These are phyloP conservation scores for Trinorchestia longiramus DNA, from an alignment of 1,140 invertebrate species.

Conservation along the genomic window DNA sequence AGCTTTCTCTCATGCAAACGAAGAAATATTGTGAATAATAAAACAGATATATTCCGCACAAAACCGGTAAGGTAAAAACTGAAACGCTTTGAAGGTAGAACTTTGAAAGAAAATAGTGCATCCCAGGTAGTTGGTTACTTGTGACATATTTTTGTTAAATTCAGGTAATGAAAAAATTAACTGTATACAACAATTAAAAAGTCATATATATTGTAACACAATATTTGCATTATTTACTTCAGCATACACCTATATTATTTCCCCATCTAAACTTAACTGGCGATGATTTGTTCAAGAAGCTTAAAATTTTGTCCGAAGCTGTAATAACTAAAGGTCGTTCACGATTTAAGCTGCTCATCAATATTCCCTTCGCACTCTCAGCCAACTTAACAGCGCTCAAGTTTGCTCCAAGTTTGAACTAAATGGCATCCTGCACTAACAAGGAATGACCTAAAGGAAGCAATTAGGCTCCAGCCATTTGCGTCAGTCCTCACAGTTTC, in stretches of 20 bases:
- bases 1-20: not conserved
- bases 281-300: not conserved
- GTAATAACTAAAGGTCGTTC: not conserved
- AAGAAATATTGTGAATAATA: not conserved
- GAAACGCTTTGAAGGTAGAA: not conserved
- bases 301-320: not conserved
- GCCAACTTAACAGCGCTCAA: not conserved
- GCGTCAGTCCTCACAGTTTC: not conserved
- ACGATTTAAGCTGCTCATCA: not conserved
- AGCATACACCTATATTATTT: not conserved
- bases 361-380: not conserved
- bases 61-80: too few species aligned
- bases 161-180: not conserved
- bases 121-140: not conserved
- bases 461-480: constrained; percentile 22
- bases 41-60: too few species aligned
- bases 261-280: not conserved
- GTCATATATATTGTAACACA: not conserved
- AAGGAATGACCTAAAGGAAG: constrained; percentile 45
- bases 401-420: constrained; percentile 14
- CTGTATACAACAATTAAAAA: not conserved
- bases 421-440: constrained; percentile 37
- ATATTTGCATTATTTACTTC: not conserved
- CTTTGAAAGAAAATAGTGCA: not conserved
- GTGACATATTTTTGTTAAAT: not conserved